phyloP scores from a whole-genome alignment of 92 coral and sea anemone species.

The Muricea muricata region DNA sequence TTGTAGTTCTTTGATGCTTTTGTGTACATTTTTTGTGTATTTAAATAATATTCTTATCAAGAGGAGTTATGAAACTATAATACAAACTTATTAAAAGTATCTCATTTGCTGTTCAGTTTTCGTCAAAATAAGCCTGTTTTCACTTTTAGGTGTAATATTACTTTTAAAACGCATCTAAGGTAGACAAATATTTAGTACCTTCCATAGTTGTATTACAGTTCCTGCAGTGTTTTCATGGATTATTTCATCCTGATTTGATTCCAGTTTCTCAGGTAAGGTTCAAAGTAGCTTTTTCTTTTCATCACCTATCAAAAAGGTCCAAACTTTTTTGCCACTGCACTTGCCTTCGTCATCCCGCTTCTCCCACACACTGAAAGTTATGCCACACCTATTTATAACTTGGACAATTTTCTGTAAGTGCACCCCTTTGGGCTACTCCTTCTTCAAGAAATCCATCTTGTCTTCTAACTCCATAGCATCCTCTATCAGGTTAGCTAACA shows the following conservation, averaged over 20 bases:
- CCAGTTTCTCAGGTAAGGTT: conserved; percentile 43
- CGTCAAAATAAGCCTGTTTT: too few relatives aligned
- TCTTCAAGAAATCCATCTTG: conserved; percentile 55
- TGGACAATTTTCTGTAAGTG: conserved; percentile 51
- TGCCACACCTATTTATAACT: conserved; percentile 63
- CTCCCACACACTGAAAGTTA: conserved; percentile 66
- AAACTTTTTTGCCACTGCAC: conserved; percentile 66
- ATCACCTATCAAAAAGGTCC: conserved; percentile 66
- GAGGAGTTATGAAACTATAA: too few relatives aligned
- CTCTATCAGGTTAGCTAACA: conserved; percentile 59
- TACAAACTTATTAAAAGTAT: too few relatives aligned
- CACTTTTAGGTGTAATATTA: too few relatives aligned
- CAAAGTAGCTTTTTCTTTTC: conserved; percentile 56
- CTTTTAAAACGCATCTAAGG: too few relatives aligned
- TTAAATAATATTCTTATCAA: too few relatives aligned
- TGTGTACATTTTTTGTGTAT: too few relatives aligned
- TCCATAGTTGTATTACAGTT: conserved; percentile 64
- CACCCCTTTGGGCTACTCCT: conserved; percentile 60
- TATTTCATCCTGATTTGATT: conserved; percentile 44
- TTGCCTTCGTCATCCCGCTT: conserved; percentile 64
- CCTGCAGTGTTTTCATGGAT: conserved; percentile 41
- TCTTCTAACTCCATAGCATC: conserved; percentile 75
- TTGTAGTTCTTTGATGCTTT: too few relatives aligned
- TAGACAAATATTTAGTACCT: conserved; percentile 36
- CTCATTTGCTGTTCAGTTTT: too few relatives aligned